Evolutionary conservation across 2,888 invertebrate species (phyloP).

Genomic region (Sarcophaga subvicina): DNA sequence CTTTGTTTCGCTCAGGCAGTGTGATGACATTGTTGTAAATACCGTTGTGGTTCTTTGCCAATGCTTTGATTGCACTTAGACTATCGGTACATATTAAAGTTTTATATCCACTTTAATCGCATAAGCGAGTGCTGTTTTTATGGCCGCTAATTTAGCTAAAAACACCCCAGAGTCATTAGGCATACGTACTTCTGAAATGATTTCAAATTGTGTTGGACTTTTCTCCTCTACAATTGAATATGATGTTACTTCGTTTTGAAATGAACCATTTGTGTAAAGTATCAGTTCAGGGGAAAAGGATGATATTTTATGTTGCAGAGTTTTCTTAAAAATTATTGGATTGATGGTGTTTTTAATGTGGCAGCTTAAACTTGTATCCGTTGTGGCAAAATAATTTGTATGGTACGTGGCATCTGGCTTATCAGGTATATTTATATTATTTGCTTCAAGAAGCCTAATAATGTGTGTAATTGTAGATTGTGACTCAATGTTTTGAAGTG

Average conservation of each 20-base stretch:
- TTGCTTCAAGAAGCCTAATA: no score
- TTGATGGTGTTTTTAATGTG: no score
- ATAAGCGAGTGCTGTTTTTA: neutral
- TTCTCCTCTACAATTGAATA: constrained; percentile 3
- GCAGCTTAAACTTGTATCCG: no score
- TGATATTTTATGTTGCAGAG: constrained; percentile 1
- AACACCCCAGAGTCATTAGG: constrained; percentile 11
- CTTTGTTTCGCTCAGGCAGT: no score
- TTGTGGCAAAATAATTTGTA: no score
- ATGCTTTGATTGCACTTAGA: no score
- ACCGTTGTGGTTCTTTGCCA: neutral
- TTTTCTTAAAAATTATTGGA: neutral
- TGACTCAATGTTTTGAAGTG: no score
- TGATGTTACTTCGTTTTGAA: neutral
- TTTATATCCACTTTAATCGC: neutral
- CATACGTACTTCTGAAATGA: neutral
- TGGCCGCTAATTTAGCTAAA: constrained; percentile 21
- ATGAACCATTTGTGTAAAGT: constrained; percentile 31
- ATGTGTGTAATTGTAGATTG: no score
- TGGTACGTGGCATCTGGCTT: no score
- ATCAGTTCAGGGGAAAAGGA: neutral
- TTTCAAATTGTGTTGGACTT: neutral
- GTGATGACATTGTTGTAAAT: no score
- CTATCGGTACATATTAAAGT: no score
- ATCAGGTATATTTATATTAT: no score